Evolutionary conservation across 1,140 invertebrate species (phyloP), one percentile per base, ranked within the genome.

Genomic region (Dolichoris vasculosae): DNA sequence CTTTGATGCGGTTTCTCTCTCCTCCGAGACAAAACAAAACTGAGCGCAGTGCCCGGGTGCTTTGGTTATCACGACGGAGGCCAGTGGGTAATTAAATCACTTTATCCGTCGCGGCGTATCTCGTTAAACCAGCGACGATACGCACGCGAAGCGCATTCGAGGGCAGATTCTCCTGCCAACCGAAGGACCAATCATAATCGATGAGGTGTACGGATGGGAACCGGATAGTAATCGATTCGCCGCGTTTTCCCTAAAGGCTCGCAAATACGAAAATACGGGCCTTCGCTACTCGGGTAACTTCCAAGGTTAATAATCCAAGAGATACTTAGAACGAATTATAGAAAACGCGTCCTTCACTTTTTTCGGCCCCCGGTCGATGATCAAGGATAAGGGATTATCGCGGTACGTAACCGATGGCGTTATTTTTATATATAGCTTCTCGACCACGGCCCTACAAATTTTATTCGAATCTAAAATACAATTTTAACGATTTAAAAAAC

Each of bases 61-160:
- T 51, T 2, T 11, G 35, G 59, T n/a, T 20, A 82, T 48, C 75
- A 35, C 46, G 69, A 76, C 32, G 71, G 71, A 81, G 76, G 78
- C 78, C 38, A n/a, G n/a, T 64, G 64, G 59, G 67, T 85, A 85
- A 85, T 85, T 85, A 85, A 85, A 81, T 55, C 84, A 26, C 51
- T 81, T 81, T 75, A 81, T 81, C 78, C 83, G 48, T 15, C 26
- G 30, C n/a, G 63, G 40, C 71, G 0, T 43, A 38, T 76, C 80
- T 82, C 79, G 79, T 77, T 67, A 77, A 32, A 77, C 43, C 71
- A 73, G 30, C 32, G 9, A 23, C n/a, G 48, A 59, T 23, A 59
- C 17, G 30, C 76, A 55, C 51, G 46, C 76, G 15, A 48, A 59
- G 63, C 17, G 40, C 30, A 4, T 59, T 59, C 55, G 20, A 46